Conservation (phyloP, 1,140 invertebrate genomes). For the Littorina saxatilis region DNA sequence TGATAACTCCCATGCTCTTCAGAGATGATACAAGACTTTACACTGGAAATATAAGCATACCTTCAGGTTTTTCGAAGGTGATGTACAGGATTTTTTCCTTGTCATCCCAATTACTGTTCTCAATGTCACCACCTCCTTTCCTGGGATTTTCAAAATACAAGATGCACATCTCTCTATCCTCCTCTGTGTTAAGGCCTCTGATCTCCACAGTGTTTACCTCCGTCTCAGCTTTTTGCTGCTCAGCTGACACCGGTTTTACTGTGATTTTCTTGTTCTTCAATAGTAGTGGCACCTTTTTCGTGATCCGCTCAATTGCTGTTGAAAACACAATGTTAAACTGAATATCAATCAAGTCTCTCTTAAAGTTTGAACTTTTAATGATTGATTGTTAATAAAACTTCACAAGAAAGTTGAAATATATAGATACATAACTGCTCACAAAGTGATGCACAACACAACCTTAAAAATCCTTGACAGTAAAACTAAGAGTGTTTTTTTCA, state of each 20-base stretch:
- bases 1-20: too few relatives aligned
- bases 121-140: conserved; percentile 51
- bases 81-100: conserved; percentile 41
- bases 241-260: conserved; percentile 1
- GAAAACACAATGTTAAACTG: not conserved
- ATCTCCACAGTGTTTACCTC: conserved; percentile 23
- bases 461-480: too few relatives aligned
- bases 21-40: too few relatives aligned
- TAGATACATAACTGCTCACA: too few relatives aligned
- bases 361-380: too few relatives aligned
- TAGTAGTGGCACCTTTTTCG: conserved; percentile 23
- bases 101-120: conserved; percentile 34
- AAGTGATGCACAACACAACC: too few relatives aligned
- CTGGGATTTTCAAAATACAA: conserved; percentile 52
- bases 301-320: conserved; percentile 26
- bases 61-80: conserved; percentile 47
- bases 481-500: too few relatives aligned
- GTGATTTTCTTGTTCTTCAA: conserved; percentile 30
- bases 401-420: too few relatives aligned
- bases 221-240: not conserved
- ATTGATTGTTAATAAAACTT: too few relatives aligned
- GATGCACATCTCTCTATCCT: conserved; percentile 32
- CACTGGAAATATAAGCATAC: too few relatives aligned
- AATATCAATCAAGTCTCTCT: too few relatives aligned
- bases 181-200: conserved; percentile 8